These are phyloP conservation scores for Symphodus melops DNA, from an alignment of 2,113 vertebrate species.

Conservation along the genomic window DNA sequence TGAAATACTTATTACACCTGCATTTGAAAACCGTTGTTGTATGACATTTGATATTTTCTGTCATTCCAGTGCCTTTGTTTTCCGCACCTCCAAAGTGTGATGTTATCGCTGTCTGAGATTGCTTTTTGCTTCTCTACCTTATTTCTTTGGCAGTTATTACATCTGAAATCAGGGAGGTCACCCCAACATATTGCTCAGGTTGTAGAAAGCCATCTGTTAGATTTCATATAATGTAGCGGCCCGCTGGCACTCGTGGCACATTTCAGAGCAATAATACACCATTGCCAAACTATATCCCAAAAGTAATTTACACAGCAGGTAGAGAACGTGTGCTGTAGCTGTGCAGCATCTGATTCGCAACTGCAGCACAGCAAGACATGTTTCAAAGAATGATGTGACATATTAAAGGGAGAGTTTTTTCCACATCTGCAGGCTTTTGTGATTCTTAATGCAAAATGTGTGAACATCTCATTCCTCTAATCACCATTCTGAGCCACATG, in stretches of 20 bases:
- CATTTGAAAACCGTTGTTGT: conserved; percentile 15
- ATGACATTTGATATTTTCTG: conserved; percentile 62
- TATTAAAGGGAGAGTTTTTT: neutral
- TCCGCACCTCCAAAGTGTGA: conserved; percentile 52
- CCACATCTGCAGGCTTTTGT: conserved; percentile 22
- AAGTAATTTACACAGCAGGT: conserved; percentile 64
- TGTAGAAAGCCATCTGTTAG: conserved; percentile 74
- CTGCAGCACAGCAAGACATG: conserved; percentile 32
- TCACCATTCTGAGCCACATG: conserved; percentile 17
- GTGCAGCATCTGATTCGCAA: conserved; percentile 41
- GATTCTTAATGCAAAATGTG: conserved; percentile 13
- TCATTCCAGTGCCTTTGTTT: conserved; percentile 50
- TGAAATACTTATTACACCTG: conserved; percentile 38
- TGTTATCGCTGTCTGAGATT: conserved; percentile 67
- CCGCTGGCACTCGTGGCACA: conserved; percentile 40
- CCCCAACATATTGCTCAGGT: conserved; percentile 71
- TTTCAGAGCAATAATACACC: conserved; percentile 67
- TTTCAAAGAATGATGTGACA: conserved; percentile 10
- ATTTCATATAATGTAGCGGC: conserved; percentile 57
- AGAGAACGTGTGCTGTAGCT: conserved; percentile 24
- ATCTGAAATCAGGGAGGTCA: conserved; percentile 70
- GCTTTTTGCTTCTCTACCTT: conserved; percentile 58
- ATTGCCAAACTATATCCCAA: conserved; percentile 51
- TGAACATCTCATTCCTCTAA: conserved; percentile 13
- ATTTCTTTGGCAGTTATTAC: conserved; percentile 78